These are phyloP conservation scores for Oxytorus armatus DNA, from an alignment of 2,888 invertebrate genomes.

Conservation along the genomic window DNA sequence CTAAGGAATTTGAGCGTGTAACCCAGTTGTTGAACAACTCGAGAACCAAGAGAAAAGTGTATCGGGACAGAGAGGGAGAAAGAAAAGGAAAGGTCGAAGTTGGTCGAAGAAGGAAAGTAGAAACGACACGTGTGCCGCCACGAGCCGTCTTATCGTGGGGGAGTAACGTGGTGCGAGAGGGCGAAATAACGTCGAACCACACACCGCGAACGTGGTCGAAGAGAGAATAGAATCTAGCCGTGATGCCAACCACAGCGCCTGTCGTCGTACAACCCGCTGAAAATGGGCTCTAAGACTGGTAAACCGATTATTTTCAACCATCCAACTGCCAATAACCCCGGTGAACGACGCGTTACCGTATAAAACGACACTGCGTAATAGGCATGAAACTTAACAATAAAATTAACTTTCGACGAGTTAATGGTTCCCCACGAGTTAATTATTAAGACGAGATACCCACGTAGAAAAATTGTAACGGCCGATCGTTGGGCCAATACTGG, in stretches of 20 bases:
- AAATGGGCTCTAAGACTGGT: constrained; percentile 77
- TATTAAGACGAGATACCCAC: too few relatives aligned
- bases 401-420: background rate
- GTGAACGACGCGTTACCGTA: constrained; percentile 68
- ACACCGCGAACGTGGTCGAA: constrained; percentile 39
- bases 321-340: constrained; percentile 79
- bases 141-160: constrained; percentile 31
- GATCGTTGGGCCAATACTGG: too few relatives aligned
- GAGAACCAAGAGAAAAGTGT: constrained; percentile 42
- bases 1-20: constrained; percentile 67
- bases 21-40: constrained; percentile 66
- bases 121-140: constrained; percentile 38
- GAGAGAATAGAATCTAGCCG: constrained; percentile 35
- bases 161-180: constrained; percentile 41
- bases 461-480: too few relatives aligned
- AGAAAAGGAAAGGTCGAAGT: constrained; percentile 10
- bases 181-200: constrained; percentile 34
- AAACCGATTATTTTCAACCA: constrained; percentile 74
- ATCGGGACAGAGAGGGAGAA: constrained; percentile 4
- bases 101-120: constrained; percentile 29
- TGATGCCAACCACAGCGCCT: constrained; percentile 78
- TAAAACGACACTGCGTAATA: background rate
- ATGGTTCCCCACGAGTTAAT: too few relatives aligned
- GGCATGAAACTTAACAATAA: constrained; percentile 1
- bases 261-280: constrained; percentile 79